A percentile compares a stretch with the other conserved stretches of the same genome.
Conservation (phyloP, 2,888 invertebrate species). For the Scaptomyza caliginosa region DNA sequence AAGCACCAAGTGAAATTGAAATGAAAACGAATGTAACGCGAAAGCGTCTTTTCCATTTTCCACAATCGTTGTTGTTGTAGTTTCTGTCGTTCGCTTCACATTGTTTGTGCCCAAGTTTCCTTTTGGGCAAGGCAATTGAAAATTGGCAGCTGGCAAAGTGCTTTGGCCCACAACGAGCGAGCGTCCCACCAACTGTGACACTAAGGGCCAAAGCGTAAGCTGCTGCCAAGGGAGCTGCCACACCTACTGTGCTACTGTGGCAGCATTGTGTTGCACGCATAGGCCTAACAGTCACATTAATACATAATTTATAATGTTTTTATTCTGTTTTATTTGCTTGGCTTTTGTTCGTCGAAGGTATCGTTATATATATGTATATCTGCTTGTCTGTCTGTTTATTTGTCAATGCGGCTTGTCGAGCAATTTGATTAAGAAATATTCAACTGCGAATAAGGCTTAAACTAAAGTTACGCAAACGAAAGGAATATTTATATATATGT, state of each 20-base stretch:
- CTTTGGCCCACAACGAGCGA: conserved; percentile 25
- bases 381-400: neutral
- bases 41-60: conserved; percentile 50
- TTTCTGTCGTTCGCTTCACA: conserved; percentile 42
- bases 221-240: conserved; percentile 29
- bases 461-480: too few relatives aligned
- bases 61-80: conserved; percentile 38
- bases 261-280: conserved; percentile 32
- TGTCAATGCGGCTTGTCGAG: conserved; percentile 1
- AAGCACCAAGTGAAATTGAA: conserved; percentile 72
- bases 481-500: too few relatives aligned
- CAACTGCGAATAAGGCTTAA: conserved; percentile 19
- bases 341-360: neutral
- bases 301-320: conserved; percentile 80
- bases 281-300: conserved; percentile 78
- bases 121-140: conserved; percentile 68
- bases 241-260: conserved; percentile 6
- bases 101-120: conserved; percentile 44
- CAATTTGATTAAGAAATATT: conserved; percentile 60
- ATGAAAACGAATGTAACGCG: conserved; percentile 62
- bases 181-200: conserved; percentile 16
- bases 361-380: neutral
- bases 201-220: conserved; percentile 39
- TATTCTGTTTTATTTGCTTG: conserved; percentile 58
- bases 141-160: conserved; percentile 76